phyloP scores from a whole-genome alignment of 2,888 invertebrate species.

The Drosophila peninsularis region DNA sequence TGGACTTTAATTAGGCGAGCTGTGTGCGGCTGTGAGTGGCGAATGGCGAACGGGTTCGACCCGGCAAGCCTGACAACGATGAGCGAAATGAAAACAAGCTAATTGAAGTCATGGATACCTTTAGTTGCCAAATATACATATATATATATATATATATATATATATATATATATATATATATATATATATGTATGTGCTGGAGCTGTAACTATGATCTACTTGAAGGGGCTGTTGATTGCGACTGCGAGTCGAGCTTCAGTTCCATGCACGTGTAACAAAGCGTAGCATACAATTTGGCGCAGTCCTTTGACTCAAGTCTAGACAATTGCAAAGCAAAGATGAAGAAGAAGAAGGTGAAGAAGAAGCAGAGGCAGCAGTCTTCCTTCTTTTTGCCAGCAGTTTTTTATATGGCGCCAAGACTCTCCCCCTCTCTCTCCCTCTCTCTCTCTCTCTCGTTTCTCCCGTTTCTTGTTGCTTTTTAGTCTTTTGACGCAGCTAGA shows the following conservation, averaged over 20 bases:
- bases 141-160: neutral
- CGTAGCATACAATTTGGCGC: conserved; percentile 52
- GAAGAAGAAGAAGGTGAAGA: neutral
- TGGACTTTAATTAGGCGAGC: conserved; percentile 53
- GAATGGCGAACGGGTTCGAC: neutral
- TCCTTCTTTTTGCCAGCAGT: conserved; percentile 16
- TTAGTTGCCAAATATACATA: neutral
- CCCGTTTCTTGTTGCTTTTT: conserved; percentile 27
- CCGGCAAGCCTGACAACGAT: conserved; percentile 9
- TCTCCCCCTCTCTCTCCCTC: neutral
- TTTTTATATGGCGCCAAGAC: conserved; percentile 42
- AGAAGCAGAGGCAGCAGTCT: neutral
- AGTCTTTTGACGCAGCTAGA: conserved; percentile 56
- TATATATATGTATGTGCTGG: no score
- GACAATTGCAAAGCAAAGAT: conserved; percentile 46
- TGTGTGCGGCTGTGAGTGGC: neutral
- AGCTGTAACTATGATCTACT: conserved; percentile 28
- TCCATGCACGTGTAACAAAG: conserved; percentile 43
- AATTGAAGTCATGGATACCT: conserved; percentile 51
- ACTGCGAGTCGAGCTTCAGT: neutral
- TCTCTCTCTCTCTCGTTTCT: neutral
- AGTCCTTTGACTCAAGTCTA: conserved; percentile 71
- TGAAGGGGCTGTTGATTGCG: conserved; percentile 22
- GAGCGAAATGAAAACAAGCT: conserved; percentile 47
- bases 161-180: no score